A percentile compares a stretch with the other conserved stretches of the same genome.
These are phyloP conservation scores for Drepana arcuata DNA, from an alignment of 1,140 invertebrate species.

Conservation along the genomic window DNA sequence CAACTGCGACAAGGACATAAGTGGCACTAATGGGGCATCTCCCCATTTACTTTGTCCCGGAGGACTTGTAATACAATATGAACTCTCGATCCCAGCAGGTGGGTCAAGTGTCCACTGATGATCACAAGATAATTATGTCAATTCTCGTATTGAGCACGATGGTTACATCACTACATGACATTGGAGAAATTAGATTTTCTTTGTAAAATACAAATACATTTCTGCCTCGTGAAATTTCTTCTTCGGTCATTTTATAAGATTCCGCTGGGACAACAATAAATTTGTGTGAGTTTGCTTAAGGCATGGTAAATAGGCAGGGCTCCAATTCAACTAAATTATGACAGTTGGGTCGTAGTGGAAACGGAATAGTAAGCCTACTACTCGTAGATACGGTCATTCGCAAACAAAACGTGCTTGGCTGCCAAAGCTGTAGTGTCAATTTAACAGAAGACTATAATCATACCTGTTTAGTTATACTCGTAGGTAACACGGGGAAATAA, in stretches of 20 bases:
- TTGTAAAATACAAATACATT: too few species aligned
- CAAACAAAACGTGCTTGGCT: too few species aligned
- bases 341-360: not conserved
- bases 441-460: too few species aligned
- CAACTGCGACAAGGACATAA: constrained; percentile 7
- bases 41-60: constrained; percentile 13
- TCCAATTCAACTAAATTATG: constrained; percentile 6
- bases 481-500: too few species aligned
- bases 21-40: constrained; percentile 17
- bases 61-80: constrained; percentile 30
- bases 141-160: not conserved
- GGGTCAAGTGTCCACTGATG: constrained; percentile 27
- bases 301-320: constrained; percentile 2
- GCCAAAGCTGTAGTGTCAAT: too few species aligned
- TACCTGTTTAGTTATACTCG: too few species aligned
- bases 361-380: too few species aligned
- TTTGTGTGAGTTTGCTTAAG: constrained; percentile 5
- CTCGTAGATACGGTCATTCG: too few species aligned
- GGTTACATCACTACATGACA: not conserved
- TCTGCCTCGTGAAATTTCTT: too few species aligned
- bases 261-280: constrained; percentile 5
- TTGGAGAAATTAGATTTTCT: too few species aligned
- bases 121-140: constrained; percentile 11
- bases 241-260: too few species aligned
- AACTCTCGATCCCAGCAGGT: constrained; percentile 20